These are phyloP conservation scores for Pseudopleuronectes americanus DNA, from an alignment of 2,797 vertebrate species.

Conservation along the genomic window DNA sequence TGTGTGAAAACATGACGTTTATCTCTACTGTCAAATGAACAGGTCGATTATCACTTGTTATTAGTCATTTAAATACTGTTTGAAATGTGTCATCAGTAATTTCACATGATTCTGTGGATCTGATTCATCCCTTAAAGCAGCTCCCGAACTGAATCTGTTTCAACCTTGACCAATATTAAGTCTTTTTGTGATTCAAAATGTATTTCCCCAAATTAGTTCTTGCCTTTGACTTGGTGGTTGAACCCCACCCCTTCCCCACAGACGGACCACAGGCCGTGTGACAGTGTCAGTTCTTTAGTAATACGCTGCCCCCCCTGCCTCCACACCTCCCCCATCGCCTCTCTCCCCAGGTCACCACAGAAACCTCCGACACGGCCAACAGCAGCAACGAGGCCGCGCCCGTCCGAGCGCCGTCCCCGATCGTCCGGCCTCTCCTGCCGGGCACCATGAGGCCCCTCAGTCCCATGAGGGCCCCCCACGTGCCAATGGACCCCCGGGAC, in stretches of 20 bases:
- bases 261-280: neutral
- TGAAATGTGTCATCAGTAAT: neutral
- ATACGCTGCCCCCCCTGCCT: constrained; percentile 60
- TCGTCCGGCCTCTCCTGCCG: constrained; percentile 90
- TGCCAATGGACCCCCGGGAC: constrained; percentile 66
- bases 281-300: constrained; percentile 56
- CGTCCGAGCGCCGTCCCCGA: constrained; percentile 90
- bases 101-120: too few species aligned
- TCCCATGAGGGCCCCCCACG: constrained; percentile 69
- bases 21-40: too few species aligned
- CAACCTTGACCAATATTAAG: too few species aligned
- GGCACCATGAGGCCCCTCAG: constrained; percentile 89
- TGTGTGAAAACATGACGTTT: neutral
- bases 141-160: too few species aligned
- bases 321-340: constrained; percentile 73
- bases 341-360: constrained; percentile 92
- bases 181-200: too few species aligned
- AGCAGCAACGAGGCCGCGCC: constrained; percentile 78
- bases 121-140: too few species aligned
- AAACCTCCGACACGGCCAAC: constrained; percentile 82
- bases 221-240: neutral
- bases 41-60: too few species aligned
- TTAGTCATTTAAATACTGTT: too few species aligned
- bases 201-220: too few species aligned
- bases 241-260: neutral